A percentile compares a stretch with the other conserved stretches of the same genome.
Conservation (phyloP, 1,140 invertebrate genomes). For the Dufourea novaeangliae region DNA sequence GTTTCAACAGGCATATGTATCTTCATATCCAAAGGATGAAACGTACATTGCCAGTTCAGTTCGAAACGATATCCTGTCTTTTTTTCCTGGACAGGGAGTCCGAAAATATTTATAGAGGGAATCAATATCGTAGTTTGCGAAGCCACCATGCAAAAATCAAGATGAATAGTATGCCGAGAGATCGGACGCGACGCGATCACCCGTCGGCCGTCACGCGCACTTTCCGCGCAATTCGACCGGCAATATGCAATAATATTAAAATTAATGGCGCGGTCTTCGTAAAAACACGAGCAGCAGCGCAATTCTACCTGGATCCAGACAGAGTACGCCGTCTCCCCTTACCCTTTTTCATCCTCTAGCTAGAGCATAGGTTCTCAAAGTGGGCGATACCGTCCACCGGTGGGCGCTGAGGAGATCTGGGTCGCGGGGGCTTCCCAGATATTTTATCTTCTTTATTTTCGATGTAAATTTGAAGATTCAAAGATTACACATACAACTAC, state of each 20-base stretch:
- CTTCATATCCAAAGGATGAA: slow-evolving; percentile 24
- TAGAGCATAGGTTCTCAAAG: too few species aligned
- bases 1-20: slow-evolving; percentile 19
- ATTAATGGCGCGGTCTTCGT: slow-evolving; percentile 70
- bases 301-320: slow-evolving; percentile 29
- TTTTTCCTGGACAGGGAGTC: background rate
- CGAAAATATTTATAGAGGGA: slow-evolving; percentile 53
- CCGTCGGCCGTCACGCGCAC: slow-evolving; percentile 53
- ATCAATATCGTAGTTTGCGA: slow-evolving; percentile 58
- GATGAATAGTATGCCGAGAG: slow-evolving; percentile 55
- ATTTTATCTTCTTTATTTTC: too few species aligned
- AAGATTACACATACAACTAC: too few species aligned
- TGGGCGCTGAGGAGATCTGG: too few species aligned
- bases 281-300: slow-evolving; percentile 56
- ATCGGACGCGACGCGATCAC: slow-evolving; percentile 59
- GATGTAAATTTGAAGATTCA: too few species aligned
- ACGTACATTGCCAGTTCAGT: background rate
- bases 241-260: slow-evolving; percentile 76
- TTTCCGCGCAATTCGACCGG: slow-evolving; percentile 70
- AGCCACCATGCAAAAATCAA: slow-evolving; percentile 60
- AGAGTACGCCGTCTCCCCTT: background rate
- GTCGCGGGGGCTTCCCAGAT: too few species aligned
- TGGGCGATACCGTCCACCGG: too few species aligned
- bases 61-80: slow-evolving; percentile 6
- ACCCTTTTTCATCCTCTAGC: background rate